Evolutionary conservation across 2,797 vertebrate species (phyloP).

Genomic region (Nannoperca obscura): DNA sequence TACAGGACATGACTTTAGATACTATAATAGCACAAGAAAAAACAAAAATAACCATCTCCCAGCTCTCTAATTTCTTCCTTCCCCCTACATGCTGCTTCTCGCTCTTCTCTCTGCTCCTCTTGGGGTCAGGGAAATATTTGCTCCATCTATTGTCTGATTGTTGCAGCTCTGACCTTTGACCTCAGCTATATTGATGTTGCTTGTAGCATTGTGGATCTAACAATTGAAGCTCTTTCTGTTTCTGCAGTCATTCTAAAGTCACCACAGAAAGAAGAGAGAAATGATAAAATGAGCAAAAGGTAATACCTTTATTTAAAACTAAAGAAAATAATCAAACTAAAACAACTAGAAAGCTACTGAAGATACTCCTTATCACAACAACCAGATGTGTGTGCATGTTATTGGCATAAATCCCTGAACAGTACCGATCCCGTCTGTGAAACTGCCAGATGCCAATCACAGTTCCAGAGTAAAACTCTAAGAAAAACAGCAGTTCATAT

Average conservation of each 20-base stretch:
- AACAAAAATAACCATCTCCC: background rate
- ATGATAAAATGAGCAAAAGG: conserved; percentile 11
- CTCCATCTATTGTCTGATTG: conserved; percentile 72
- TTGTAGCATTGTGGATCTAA: conserved; percentile 56
- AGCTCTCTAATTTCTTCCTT: background rate
- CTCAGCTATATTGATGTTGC: conserved; percentile 59
- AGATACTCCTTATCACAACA: background rate
- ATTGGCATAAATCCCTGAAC: background rate
- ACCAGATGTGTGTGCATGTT: background rate
- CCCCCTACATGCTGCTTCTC: background rate
- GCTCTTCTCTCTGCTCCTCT: conserved; percentile 30
- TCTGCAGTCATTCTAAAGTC: conserved; percentile 48
- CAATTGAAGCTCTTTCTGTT: conserved; percentile 48
- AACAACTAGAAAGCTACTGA: background rate
- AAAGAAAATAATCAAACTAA: background rate
- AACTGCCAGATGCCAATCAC: background rate
- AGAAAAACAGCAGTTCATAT: background rate
- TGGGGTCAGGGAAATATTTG: conserved; percentile 67
- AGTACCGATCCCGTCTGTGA: background rate
- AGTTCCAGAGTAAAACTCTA: background rate
- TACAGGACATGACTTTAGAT: background rate
- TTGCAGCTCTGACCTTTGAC: conserved; percentile 74
- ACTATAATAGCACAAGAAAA: background rate
- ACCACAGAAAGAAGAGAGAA: background rate
- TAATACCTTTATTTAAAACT: background rate